phyloP scores from a whole-genome alignment of 1,140 invertebrate species.

The Apis cerana region DNA sequence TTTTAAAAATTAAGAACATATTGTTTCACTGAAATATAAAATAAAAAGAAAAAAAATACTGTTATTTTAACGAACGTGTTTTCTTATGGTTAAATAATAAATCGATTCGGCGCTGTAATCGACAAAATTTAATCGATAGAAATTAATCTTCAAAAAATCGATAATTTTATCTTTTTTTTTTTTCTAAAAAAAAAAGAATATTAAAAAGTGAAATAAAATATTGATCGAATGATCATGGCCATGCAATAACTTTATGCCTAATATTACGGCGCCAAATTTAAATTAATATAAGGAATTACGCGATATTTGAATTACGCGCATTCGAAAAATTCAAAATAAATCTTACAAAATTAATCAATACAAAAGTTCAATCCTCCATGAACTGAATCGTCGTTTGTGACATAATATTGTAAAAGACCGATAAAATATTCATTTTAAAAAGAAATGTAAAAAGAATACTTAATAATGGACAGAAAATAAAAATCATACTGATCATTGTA shows the following conservation, averaged over 20 bases:
- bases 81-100: background rate
- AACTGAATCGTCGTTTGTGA: background rate
- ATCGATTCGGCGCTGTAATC: conserved; percentile 18
- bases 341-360: background rate
- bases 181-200: too few species aligned
- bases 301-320: background rate
- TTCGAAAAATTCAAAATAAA: conserved; percentile 16
- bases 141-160: background rate
- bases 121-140: background rate
- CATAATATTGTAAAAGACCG: too few species aligned
- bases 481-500: conserved; percentile 10
- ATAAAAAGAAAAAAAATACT: background rate
- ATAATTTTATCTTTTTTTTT: too few species aligned
- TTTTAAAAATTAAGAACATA: background rate
- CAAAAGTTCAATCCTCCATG: conserved; percentile 27
- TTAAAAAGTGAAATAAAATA: background rate
- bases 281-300: background rate
- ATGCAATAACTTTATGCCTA: background rate
- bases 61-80: background rate
- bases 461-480: background rate
- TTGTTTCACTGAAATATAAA: background rate
- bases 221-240: background rate
- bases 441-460: background rate
- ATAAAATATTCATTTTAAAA: background rate
- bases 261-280: conserved; percentile 23